phyloP scores from a whole-genome alignment of 2,797 vertebrate genomes.

The Sternotherus odoratus region DNA sequence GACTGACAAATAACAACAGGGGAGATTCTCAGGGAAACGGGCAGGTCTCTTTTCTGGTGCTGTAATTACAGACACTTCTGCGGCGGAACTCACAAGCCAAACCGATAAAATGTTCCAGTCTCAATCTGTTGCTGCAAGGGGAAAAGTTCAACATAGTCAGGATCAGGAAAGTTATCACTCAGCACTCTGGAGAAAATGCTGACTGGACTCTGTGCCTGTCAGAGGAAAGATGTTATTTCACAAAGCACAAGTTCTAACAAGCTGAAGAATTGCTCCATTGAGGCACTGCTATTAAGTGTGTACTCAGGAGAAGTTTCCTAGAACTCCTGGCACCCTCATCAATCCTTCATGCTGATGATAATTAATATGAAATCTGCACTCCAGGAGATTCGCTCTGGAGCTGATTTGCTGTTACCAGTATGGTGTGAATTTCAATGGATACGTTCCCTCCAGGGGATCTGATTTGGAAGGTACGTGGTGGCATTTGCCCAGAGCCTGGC shows the following conservation, averaged over 20 bases:
- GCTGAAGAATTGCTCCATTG: not conserved
- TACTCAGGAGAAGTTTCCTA: not conserved
- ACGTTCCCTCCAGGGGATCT: not conserved
- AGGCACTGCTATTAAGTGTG: not conserved
- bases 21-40: conserved; percentile 27
- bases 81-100: conserved; percentile 50
- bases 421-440: fast-evolving
- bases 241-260: not conserved
- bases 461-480: not conserved
- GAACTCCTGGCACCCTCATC: too few relatives aligned
- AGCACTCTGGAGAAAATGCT: conserved; percentile 18
- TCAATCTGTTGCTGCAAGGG: conserved; percentile 26
- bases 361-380: not conserved
- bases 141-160: conserved; percentile 61
- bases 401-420: not conserved
- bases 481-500: too few relatives aligned
- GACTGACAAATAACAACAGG: conserved; percentile 9
- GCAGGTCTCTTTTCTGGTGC: not conserved
- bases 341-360: not conserved
- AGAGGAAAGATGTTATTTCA: not conserved
- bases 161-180: conserved; percentile 5
- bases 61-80: conserved; percentile 52
- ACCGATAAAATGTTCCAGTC: conserved; percentile 35
- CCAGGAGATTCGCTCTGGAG: fast-evolving
- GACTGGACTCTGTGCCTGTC: not conserved